Conservation (phyloP, 2,113 vertebrate species). For the Fukomys damarensis region DNA sequence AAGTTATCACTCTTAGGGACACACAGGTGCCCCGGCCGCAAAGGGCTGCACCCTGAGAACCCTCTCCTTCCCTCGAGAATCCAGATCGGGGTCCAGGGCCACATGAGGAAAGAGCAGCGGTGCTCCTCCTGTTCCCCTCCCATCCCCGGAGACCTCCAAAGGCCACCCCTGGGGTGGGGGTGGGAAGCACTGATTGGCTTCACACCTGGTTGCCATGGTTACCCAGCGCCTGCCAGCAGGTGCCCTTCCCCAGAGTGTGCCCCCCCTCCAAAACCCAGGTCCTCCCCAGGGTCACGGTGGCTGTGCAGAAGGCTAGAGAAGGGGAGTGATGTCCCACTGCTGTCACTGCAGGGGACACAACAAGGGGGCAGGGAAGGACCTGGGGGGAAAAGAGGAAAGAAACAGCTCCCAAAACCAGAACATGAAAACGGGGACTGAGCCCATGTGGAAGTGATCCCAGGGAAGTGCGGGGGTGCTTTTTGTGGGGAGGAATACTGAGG, state of each 20-base stretch:
- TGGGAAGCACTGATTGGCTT: slow-evolving; percentile 66
- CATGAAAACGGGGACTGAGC: not conserved
- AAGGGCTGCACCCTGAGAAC: not conserved
- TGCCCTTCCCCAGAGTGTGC: slow-evolving; percentile 46
- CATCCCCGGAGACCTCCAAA: slow-evolving; percentile 3
- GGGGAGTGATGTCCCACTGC: not conserved
- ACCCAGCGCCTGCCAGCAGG: slow-evolving; percentile 74
- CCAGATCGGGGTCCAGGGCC: not conserved
- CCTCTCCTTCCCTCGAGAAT: not conserved
- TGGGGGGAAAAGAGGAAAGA: not conserved
- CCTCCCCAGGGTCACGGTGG: not conserved
- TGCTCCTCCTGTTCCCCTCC: not conserved
- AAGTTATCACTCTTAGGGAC: slow-evolving; percentile 36
- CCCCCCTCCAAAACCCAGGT: not conserved
- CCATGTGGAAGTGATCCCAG: not conserved
- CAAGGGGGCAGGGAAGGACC: not conserved
- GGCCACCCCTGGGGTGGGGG: slow-evolving; percentile 54
- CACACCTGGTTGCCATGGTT: slow-evolving; percentile 80
- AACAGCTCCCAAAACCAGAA: not conserved
- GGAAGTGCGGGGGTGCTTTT: not conserved
- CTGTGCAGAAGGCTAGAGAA: not conserved
- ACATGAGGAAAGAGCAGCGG: not conserved
- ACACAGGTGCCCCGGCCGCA: not conserved
- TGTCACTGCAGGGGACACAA: not conserved
- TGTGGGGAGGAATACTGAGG: not conserved